Percentiles rank a stretch among this genome's conserved stretches.
Evolutionary conservation across 2,888 invertebrate genomes (phyloP).

Genomic region (Nymphalis polychloros): DNA sequence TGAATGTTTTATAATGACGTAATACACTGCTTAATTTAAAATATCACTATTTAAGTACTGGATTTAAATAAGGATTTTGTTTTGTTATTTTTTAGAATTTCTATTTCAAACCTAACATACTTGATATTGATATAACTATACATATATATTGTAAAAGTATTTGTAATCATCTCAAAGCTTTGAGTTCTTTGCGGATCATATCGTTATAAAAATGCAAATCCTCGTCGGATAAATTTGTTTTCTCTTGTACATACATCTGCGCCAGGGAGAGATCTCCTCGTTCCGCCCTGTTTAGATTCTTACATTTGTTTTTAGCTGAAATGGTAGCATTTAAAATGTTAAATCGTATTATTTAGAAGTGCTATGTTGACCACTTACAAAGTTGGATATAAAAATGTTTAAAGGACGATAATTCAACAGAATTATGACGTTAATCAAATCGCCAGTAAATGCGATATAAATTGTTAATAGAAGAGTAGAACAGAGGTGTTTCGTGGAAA

Average conservation of each 20-base stretch:
- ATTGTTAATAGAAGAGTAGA: conserved; percentile 25
- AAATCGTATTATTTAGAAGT: background rate
- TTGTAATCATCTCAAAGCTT: too few species aligned
- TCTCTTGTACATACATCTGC: conserved; percentile 45
- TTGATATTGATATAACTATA: too few species aligned
- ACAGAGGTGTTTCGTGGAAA: conserved; percentile 35
- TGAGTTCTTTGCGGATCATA: background rate
- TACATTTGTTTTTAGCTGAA: too few species aligned
- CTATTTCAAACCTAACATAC: too few species aligned
- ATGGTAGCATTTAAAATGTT: background rate
- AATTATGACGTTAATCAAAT: conserved; percentile 34
- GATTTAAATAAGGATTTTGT: too few species aligned
- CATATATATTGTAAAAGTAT: too few species aligned
- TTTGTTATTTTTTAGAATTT: too few species aligned
- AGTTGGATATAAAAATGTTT: too few species aligned
- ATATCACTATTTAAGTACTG: too few species aligned
- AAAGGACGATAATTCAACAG: background rate
- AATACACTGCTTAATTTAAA: too few species aligned
- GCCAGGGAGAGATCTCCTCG: conserved; percentile 56
- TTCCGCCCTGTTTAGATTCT: conserved; percentile 47
- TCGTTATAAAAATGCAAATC: conserved; percentile 49
- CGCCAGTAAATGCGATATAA: conserved; percentile 19
- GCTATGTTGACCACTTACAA: too few species aligned
- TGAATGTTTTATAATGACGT: too few species aligned
- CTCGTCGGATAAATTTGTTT: conserved; percentile 56